Evolutionary conservation across 2,888 invertebrate species (phyloP), one percentile per base, ranked within the genome.

Genomic region (Xestia rhomboidea): DNA sequence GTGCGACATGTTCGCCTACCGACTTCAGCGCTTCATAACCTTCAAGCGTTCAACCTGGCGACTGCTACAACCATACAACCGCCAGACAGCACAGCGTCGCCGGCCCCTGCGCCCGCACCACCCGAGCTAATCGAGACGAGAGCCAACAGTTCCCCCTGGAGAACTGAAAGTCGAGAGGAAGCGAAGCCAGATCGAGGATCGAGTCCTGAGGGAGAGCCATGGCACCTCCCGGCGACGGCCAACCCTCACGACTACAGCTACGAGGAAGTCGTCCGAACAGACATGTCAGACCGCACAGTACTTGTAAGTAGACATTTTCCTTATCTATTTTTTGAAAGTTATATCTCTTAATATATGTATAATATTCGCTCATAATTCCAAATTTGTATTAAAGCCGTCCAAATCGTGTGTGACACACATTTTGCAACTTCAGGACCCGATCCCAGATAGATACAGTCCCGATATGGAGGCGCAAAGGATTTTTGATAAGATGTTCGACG

Each of bases 401-500:
- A 85, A 83, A 84, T 87, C 85, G 90, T 92, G 88, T 93, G 88
- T 95, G 92, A 94, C 92, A 89, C 92, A 93, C 91, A 91, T 96
- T 96, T 95, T 96, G 93, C 94, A 93, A 94, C 96, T 95, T 92
- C 96, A 96, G 96, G 96, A 95, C 87, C 93, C 95, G 92, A 95
- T 97, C 92, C 95, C 95, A 93, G 97, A 96, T 95, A 95, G 96
- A 92, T 97, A 97, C 96, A 97, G 97, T 95, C 97, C 97, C 92
- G 97, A 97, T 95, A 94, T 96, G 95, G 96, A 97, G 93, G 96
- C 96, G 90, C 96, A 97, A 94, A 94, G 96, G 95, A 96, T 97
- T 89, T 97, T 97, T 95, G 97, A 97, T 96, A 97, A 97, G 96
- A 97, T 97, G 97, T 97, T 97, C 94, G 97, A 97, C 93, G 95